Percentiles rank a stretch among this genome's conserved stretches.
These are phyloP conservation scores for Eupeodes corollae DNA, from an alignment of 1,140 invertebrate genomes.

Conservation along the genomic window DNA sequence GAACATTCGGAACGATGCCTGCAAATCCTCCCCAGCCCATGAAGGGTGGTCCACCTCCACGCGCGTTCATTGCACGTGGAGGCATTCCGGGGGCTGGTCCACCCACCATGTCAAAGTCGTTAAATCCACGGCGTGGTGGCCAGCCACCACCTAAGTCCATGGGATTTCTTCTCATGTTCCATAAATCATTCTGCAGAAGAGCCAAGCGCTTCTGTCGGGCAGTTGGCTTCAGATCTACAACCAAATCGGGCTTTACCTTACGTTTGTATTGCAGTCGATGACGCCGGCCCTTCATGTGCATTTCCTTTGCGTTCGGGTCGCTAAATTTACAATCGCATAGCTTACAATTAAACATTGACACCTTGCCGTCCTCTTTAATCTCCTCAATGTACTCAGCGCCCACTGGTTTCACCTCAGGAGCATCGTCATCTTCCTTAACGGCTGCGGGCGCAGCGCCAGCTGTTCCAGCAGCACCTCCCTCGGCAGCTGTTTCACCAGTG, in stretches of 20 bases:
- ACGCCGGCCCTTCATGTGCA: constrained; percentile 97
- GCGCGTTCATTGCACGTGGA: constrained; percentile 70
- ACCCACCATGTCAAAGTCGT: constrained; percentile 40
- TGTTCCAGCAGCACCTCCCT: constrained; percentile 36
- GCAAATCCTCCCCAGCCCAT: constrained; percentile 38
- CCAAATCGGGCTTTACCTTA: constrained; percentile 75
- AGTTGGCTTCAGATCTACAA: constrained; percentile 94
- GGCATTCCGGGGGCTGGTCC: constrained; percentile 43
- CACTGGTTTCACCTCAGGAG: constrained; percentile 80
- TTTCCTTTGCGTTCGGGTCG: constrained; percentile 98
- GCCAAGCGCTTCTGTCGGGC: constrained; percentile 74
- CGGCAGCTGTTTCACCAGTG: constrained; percentile 41
- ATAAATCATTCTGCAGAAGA: constrained; percentile 67
- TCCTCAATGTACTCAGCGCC: constrained; percentile 98
- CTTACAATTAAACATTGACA: constrained; percentile 94
- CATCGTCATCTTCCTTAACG: constrained; percentile 50
- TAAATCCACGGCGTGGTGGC: constrained; percentile 71
- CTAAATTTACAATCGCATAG: constrained; percentile 98
- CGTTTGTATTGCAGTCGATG: constrained; percentile 96
- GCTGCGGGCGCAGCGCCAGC: too few relatives aligned
- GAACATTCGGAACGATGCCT: constrained; percentile 44
- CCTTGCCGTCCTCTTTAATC: constrained; percentile 84
- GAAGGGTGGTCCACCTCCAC: constrained; percentile 44
- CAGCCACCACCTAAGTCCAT: constrained; percentile 55
- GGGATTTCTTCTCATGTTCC: constrained; percentile 53